Evolutionary conservation across 1,140 invertebrate genomes (phyloP).

Genomic region (Dreissena polymorpha): DNA sequence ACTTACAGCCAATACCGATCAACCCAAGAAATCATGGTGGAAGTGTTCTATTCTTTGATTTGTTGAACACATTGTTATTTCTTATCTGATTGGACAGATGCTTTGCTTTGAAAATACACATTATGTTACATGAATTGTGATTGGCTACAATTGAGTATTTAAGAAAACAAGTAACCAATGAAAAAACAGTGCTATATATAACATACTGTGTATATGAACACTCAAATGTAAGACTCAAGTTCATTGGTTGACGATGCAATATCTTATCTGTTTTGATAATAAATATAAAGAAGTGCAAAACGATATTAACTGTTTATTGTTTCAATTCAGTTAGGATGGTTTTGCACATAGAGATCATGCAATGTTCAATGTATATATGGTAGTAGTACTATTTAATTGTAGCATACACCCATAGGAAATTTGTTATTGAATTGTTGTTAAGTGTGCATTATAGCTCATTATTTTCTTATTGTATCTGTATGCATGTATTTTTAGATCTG

Average conservation of each 20-base stretch:
- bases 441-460: too few species aligned
- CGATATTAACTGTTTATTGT: too few species aligned
- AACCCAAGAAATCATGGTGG: conserved; percentile 72
- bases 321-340: too few species aligned
- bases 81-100: conserved; percentile 50
- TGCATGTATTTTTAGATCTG: too few species aligned
- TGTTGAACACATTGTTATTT: conserved; percentile 13
- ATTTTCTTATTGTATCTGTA: too few species aligned
- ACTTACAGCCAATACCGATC: conserved; percentile 63
- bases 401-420: too few species aligned
- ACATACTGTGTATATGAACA: not conserved
- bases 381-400: too few species aligned
- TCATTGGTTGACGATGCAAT: not conserved
- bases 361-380: too few species aligned
- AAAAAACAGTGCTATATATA: not conserved
- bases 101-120: conserved; percentile 20
- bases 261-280: too few species aligned
- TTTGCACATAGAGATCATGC: too few species aligned
- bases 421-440: too few species aligned
- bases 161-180: not conserved
- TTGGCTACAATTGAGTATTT: not conserved
- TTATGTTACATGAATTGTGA: conserved; percentile 13
- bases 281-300: too few species aligned
- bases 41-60: conserved; percentile 74
- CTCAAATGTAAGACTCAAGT: not conserved